Base-by-base conservation (phyloP, 1,140 invertebrate genomes). In the Parapsyche elsis region DNA sequence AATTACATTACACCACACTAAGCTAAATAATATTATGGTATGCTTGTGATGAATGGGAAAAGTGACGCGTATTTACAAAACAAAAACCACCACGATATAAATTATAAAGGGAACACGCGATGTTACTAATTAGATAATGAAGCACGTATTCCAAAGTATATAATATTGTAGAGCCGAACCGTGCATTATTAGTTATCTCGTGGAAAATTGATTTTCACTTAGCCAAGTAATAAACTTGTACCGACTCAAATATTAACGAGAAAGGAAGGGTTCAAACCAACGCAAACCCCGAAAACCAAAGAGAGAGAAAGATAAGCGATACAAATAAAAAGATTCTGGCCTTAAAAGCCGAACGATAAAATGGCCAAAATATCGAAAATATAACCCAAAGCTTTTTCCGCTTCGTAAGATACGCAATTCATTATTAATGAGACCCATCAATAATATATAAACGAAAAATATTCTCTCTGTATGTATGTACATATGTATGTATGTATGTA, bases 151-250 rank as follows among this genome's bases (percentile, higher is more conserved):
- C n/a, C n/a, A n/a, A n/a, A n/a, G n/a, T n/a, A n/a, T n/a, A n/a
- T n/a, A n/a, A n/a, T n/a, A n/a, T n/a, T n/a, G n/a, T n/a, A n/a
- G n/a, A n/a, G n/a, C n/a, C n/a, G n/a, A n/a, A 38, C 30, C 7
- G 30, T n/a, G 30, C 16, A 53, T 53, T 53, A 53, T 14, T 14
- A 53, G 45, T 46, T 53, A 53, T 53, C 10, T 38, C 30, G 30
- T 53, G 21, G 24, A 67, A 67, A 67, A 67, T 67, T 67, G 64
- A 67, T 67, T 26, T 67, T 67, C 24, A 67, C 64, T 67, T 67
- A 67, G 23, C 5, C 21, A 23, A 67, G 64, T 26, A 26, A 30
- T 26, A 67, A 67, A 67, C 23, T 67, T 26, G 64, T 30, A 26
- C 64, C 24, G 64, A 26, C 10, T 30, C 23, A 67, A 67, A 26